Evolutionary conservation across 2,888 invertebrate species (phyloP), one percentile per base, ranked within the genome.

Genomic region (Cephus spinipes): DNA sequence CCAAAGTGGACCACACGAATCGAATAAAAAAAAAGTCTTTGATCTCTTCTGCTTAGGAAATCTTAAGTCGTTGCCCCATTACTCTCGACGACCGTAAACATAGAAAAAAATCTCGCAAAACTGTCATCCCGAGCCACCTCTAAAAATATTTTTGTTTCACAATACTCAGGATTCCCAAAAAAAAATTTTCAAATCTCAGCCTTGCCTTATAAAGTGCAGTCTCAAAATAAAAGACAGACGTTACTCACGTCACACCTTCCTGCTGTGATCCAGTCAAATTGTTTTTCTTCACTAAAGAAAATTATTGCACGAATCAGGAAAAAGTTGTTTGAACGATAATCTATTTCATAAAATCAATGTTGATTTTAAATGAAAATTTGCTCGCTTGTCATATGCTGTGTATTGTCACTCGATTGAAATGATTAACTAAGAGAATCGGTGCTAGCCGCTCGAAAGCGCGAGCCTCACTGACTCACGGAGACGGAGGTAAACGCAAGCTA

Each of bases 391-490:
- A 9, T 55, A 23, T 2, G 23, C 1, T 23, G 23, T 55, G 23
- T 9, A 55, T 55, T 23, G 9, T 9, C 55, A 55, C 55, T 35
- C 71, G 79, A 71, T 76, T 69, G 31, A 23, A 77, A 77, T 69
- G 77, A 79, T 78, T 74, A 71, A 75, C 55, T 55, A 75, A 80
- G 77, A 80, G 77, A 80, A 78, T 77, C 80, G 82, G 85, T 90
- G 89, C 86, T 90, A 85, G 86, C 89, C 81, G 87, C 86, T 89
- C 87, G 90, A 87, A 90, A 89, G 90, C 90, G 86, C 89, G 87
- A 89, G 88, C 84, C 89, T 88, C 85, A 91, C 91, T 91, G 90
- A 87, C 85, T 87, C 85, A 83, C 83, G 84, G 81, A 79, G 81
- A 81, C 83, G 79, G 87, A 90, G 87, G 89, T 89, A 89, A 89